A percentile compares a stretch with the other conserved stretches of the same genome.
These are phyloP conservation scores for Bubo bubo DNA, from an alignment of 2,113 vertebrate species.

Conservation along the genomic window DNA sequence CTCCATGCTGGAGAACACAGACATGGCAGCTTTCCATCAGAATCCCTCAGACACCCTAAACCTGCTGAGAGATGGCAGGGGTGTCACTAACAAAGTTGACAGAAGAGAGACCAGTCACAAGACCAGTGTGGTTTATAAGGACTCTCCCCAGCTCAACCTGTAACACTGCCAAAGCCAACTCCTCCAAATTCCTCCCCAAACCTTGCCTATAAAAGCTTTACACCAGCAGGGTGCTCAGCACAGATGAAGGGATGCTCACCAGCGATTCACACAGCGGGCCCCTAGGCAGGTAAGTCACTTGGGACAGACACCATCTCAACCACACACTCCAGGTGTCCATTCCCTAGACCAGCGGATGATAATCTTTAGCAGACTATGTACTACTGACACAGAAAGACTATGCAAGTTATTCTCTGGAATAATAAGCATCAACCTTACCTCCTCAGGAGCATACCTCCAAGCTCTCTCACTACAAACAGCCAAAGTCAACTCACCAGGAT, in stretches of 20 bases:
- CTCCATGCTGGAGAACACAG: not conserved
- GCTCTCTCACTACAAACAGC: not conserved
- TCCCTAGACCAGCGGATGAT: not conserved
- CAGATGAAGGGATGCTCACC: not conserved
- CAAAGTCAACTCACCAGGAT: conserved; percentile 4
- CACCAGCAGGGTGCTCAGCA: accelerated
- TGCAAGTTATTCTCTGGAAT: not conserved
- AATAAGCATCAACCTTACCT: not conserved
- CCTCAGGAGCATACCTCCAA: not conserved
- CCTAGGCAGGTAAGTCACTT: not conserved
- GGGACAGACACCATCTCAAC: not conserved
- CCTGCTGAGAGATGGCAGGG: not conserved
- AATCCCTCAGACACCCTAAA: not conserved
- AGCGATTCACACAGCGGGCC: accelerated
- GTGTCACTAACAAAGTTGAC: not conserved
- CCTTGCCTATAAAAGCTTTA: not conserved
- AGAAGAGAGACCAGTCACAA: not conserved
- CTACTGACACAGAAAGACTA: not conserved
- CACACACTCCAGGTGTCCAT: not conserved
- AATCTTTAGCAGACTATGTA: not conserved
- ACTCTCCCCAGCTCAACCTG: not conserved
- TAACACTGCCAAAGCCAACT: not conserved
- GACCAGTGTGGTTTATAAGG: not conserved
- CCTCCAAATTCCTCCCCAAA: not conserved
- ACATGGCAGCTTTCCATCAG: accelerated